These are phyloP conservation scores for Plemyria rubiginata DNA, from an alignment of 2,888 invertebrate genomes.

Conservation along the genomic window DNA sequence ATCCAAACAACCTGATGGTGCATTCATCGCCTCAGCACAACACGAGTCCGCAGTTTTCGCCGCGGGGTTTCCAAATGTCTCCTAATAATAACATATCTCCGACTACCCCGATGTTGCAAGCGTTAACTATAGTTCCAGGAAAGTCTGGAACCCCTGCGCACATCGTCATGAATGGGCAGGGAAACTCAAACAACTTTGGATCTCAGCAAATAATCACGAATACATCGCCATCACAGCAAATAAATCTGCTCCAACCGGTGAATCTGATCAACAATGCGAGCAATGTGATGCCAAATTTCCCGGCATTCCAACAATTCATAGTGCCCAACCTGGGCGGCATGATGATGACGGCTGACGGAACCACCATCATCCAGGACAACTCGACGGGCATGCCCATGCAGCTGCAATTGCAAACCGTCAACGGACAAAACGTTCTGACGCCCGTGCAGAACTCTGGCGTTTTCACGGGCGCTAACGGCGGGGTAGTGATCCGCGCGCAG, in stretches of 20 bases:
- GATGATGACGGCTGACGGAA: slow-evolving; percentile 93
- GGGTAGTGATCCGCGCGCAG: slow-evolving; percentile 92
- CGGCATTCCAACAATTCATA: slow-evolving; percentile 92
- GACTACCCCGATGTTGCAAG: slow-evolving; percentile 89
- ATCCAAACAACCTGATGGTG: slow-evolving; percentile 86
- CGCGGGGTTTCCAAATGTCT: slow-evolving; percentile 90
- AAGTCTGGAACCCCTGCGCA: slow-evolving; percentile 90
- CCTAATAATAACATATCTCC: slow-evolving; percentile 87
- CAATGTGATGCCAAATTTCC: slow-evolving; percentile 90
- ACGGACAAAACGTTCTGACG: slow-evolving; percentile 90
- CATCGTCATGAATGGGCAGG: slow-evolving; percentile 91
- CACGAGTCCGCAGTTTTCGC: slow-evolving; percentile 86
- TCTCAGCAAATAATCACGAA: slow-evolving; percentile 89
- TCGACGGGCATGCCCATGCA: slow-evolving; percentile 89
- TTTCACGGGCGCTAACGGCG: slow-evolving; percentile 88
- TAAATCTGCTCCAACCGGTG: slow-evolving; percentile 92
- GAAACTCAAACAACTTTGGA: slow-evolving; percentile 85
- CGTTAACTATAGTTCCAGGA: slow-evolving; percentile 90
- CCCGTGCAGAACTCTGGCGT: slow-evolving; percentile 88
- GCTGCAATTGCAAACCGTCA: slow-evolving; percentile 91
- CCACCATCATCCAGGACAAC: slow-evolving; percentile 90
- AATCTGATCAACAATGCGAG: slow-evolving; percentile 90
- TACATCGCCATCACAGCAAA: slow-evolving; percentile 85
- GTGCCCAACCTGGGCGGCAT: slow-evolving; percentile 92
- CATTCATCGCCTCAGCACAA: slow-evolving; percentile 79